Conservation (phyloP, 64 coral and sea anemone species). For the Exaiptasia diaphana region DNA sequence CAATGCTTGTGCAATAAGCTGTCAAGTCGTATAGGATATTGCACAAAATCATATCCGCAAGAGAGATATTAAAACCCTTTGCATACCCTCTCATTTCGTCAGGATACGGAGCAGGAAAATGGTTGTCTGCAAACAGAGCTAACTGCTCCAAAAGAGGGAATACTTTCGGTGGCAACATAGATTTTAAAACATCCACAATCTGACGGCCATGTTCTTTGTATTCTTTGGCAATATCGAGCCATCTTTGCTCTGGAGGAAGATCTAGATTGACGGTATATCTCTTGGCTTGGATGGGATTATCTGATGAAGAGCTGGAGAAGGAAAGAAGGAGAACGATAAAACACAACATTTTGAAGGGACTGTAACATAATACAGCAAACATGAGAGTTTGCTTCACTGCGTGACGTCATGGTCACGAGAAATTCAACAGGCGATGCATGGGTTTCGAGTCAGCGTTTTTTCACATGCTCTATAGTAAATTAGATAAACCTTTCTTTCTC, state of each 20-base stretch:
- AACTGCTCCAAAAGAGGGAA: constrained; percentile 58
- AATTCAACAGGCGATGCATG: too few species aligned
- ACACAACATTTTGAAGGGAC: too few species aligned
- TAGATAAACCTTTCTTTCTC: too few species aligned
- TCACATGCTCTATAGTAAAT: too few species aligned
- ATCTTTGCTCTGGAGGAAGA: constrained; percentile 74
- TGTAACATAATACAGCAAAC: too few species aligned
- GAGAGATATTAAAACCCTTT: constrained; percentile 46
- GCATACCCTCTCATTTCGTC: constrained; percentile 70
- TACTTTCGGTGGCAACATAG: constrained; percentile 5
- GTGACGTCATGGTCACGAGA: too few species aligned
- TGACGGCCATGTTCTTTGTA: constrained; percentile 35
- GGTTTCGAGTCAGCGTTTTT: too few species aligned
- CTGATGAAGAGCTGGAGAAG: not conserved
- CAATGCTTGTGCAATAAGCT: constrained; percentile 86
- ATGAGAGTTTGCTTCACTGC: too few species aligned
- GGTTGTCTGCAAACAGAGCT: constrained; percentile 29
- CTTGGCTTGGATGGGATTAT: constrained; percentile 66
- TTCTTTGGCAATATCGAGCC: constrained; percentile 48
- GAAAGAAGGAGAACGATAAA: not conserved
- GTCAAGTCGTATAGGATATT: constrained; percentile 81
- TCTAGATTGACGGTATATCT: constrained; percentile 65
- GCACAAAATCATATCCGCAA: constrained; percentile 53
- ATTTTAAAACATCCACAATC: not conserved
- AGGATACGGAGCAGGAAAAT: constrained; percentile 66